Conservation (phyloP, 2,888 invertebrate genomes). For the Philereme vetulata region DNA sequence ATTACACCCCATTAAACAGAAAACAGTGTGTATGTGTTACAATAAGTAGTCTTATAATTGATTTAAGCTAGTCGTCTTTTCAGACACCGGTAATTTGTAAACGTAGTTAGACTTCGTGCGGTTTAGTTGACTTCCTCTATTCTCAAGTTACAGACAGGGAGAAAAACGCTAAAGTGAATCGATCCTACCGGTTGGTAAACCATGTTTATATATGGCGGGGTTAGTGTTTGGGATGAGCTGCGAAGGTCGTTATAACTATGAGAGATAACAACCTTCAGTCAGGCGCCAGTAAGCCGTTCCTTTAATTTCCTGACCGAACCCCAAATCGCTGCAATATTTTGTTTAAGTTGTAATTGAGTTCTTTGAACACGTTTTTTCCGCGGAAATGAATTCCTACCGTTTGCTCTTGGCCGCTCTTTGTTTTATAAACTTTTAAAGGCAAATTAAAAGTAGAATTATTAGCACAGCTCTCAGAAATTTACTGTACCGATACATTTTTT, state of each 20-base stretch:
- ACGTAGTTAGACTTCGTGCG: too few species aligned
- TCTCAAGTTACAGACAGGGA: too few species aligned
- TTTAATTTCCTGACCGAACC: conserved; percentile 80
- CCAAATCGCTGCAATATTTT: conserved; percentile 74
- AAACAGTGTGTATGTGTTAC: conserved; percentile 53
- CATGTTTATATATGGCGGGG: too few species aligned
- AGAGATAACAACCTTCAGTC: conserved; percentile 73
- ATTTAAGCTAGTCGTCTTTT: conserved; percentile 62
- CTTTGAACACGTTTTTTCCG: conserved; percentile 72
- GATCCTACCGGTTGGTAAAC: too few species aligned
- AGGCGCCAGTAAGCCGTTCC: conserved; percentile 69
- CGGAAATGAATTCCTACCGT: conserved; percentile 66
- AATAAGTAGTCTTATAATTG: conserved; percentile 68
- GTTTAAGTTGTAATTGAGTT: conserved; percentile 80
- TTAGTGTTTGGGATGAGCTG: conserved; percentile 53
- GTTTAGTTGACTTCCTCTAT: too few species aligned
- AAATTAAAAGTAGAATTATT: conserved; percentile 16
- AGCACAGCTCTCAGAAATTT: not conserved
- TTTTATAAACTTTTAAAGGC: conserved; percentile 20
- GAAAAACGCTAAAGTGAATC: too few species aligned
- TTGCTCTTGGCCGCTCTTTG: conserved; percentile 19
- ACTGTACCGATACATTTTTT: too few species aligned
- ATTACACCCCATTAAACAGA: conserved; percentile 60
- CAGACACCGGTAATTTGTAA: conserved; percentile 40
- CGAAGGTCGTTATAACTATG: conserved; percentile 72